phyloP scores from a whole-genome alignment of 1,140 invertebrate species.

The Macrobrachium rosenbergii region DNA sequence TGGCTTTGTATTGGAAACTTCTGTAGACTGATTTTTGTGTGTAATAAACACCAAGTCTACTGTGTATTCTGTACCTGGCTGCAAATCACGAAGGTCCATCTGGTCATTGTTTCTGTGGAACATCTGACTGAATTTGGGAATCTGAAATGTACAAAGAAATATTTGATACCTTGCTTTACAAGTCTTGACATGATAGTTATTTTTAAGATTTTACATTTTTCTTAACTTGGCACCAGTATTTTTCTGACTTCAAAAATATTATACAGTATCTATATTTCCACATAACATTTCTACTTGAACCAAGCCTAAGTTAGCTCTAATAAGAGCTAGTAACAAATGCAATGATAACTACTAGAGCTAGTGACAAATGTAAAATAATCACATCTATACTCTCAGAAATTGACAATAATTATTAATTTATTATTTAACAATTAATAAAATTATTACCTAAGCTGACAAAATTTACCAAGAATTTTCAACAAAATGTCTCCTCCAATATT shows the following conservation, averaged over 20 bases:
- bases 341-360: too few species aligned
- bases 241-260: too few species aligned
- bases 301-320: too few species aligned
- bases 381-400: too few species aligned
- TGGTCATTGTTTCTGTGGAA: conserved; percentile 82
- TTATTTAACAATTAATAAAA: too few species aligned
- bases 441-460: neutral
- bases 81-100: conserved; percentile 81
- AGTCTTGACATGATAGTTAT: neutral
- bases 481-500: neutral
- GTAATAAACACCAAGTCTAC: conserved; percentile 84
- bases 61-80: conserved; percentile 81
- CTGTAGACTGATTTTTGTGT: conserved; percentile 79
- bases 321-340: too few species aligned
- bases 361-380: too few species aligned
- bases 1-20: conserved; percentile 79
- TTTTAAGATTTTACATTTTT: neutral
- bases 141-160: conserved; percentile 69
- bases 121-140: conserved; percentile 80
- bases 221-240: neutral
- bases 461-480: neutral
- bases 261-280: too few species aligned
- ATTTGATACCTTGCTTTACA: neutral
- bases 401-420: too few species aligned
- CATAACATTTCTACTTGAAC: too few species aligned